Base-by-base conservation (phyloP, 2,797 vertebrate species). In the Myiotriccus ornatus region DNA sequence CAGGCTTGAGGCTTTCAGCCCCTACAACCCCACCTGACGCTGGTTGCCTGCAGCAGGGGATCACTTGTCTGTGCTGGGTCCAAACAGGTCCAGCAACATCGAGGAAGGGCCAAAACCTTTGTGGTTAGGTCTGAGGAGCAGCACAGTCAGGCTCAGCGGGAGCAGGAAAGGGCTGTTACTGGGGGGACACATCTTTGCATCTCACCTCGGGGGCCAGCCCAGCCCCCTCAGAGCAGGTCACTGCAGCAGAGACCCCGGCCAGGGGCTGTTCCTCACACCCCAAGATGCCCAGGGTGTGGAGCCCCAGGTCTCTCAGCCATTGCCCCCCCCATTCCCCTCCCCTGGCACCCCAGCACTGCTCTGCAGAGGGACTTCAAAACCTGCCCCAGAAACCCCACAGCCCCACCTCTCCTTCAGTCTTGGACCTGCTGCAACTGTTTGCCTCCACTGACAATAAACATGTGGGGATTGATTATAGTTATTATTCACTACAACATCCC, bases 401-500 rank as follows among this genome's bases (percentile, higher is more conserved):
- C 77, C 46, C 47, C 49, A 44, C 46, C 32, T 30, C 18, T 39
- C 24, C 65, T 74, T 60, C 34, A 7, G 12, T 34, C 62, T 46
- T 49, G 20, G 63, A 93, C 93, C 71, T 37, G 56, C 85, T 64
- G 76, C 90, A 77, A 62, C 69, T 53, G 23, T 86, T 92, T 43
- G 74, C 77, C 69, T 67, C 92, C 32, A 86, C 74, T 28, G 70
- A 82, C 64, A 85, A 64, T n/a, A 87, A 95, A 90, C 28, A 78
- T 8, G 16, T 2, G 64, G 52, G 46, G 52, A 7, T 23, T 84
- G 77, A 39, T 67, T 81, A 47, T 53, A 44, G 53, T 73, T 63
- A 56, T 87, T 76, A 84, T 23, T 73, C 77, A 59, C 65, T 41
- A 41, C 15, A 41, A 41, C 10, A 84, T 30, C 70, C 80, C 67